Evolutionary conservation across 2,113 vertebrate genomes (phyloP).

Genomic region (Ptychochromis oligacanthus): DNA sequence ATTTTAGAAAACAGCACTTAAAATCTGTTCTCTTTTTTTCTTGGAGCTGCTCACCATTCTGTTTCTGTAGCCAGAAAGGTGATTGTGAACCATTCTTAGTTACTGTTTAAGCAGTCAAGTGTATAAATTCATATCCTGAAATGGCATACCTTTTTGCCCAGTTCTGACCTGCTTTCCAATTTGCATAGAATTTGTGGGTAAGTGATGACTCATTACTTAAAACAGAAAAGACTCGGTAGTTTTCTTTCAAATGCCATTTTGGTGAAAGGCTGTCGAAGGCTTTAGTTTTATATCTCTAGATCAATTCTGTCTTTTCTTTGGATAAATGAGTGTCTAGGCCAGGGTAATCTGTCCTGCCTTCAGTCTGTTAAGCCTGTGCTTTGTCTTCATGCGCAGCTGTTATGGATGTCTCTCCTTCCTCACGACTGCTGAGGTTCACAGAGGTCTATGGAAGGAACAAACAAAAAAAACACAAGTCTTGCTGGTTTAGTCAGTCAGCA

Average conservation of each 20-base stretch:
- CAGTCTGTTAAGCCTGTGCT: constrained; percentile 56
- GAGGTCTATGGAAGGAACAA: constrained; percentile 7
- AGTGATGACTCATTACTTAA: constrained; percentile 21
- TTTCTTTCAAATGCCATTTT: constrained; percentile 43
- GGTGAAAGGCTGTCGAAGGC: constrained; percentile 29
- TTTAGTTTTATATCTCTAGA: constrained; percentile 56
- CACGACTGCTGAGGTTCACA: constrained; percentile 21
- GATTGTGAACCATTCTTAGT: neutral
- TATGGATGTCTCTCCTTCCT: constrained; percentile 57
- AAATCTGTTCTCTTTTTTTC: neutral
- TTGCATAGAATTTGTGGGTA: constrained; percentile 43
- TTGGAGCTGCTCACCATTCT: neutral
- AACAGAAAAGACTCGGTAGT: constrained; percentile 19
- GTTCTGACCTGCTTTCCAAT: constrained; percentile 17
- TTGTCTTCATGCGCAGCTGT: constrained; percentile 54
- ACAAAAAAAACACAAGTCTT: constrained; percentile 15
- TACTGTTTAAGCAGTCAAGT: neutral
- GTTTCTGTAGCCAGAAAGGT: neutral
- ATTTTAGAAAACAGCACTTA: too few species aligned
- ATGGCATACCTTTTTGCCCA: constrained; percentile 1
- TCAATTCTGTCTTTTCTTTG: constrained; percentile 63
- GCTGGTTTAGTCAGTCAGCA: constrained; percentile 3
- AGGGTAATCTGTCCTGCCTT: constrained; percentile 55
- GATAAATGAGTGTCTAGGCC: constrained; percentile 51
- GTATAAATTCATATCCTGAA: constrained; percentile 7